Evolutionary conservation across 2,888 invertebrate species (phyloP).

Genomic region (Laspeyria flexula): DNA sequence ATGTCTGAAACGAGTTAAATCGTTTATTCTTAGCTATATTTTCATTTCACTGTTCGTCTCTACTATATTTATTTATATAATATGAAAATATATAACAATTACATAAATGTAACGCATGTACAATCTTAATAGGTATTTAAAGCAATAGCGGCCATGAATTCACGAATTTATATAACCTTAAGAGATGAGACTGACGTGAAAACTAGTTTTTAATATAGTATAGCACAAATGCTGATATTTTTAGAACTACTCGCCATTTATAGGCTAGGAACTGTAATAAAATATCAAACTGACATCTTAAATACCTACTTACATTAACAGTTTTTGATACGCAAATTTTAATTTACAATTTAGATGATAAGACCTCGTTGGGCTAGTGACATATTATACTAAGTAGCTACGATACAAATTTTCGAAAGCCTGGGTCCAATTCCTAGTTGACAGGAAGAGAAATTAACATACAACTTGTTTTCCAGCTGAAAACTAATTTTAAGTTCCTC

Average conservation of each 20-base stretch:
- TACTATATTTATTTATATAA: too few relatives aligned
- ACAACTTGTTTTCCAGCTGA: too few relatives aligned
- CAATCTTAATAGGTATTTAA: slow-evolving; percentile 25
- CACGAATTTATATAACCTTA: slow-evolving; percentile 37
- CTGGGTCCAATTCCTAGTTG: background rate
- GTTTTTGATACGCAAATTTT: background rate
- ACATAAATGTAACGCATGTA: background rate
- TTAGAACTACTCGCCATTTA: slow-evolving; percentile 17
- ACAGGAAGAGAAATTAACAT: too few relatives aligned
- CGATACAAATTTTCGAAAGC: background rate
- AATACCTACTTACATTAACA: slow-evolving; percentile 5
- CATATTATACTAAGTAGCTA: background rate
- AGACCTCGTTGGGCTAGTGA: background rate
- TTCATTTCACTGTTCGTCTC: too few relatives aligned
- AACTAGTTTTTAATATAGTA: slow-evolving; percentile 43
- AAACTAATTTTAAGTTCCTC: too few relatives aligned
- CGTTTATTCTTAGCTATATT: too few relatives aligned
- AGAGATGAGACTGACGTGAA: slow-evolving; percentile 21
- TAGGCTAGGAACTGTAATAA: background rate
- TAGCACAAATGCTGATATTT: slow-evolving; percentile 23
- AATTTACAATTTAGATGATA: background rate
- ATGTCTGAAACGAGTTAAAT: too few relatives aligned
- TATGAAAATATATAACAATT: too few relatives aligned
- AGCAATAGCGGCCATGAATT: slow-evolving; percentile 36
- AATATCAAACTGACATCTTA: background rate